Evolutionary conservation across 2,888 invertebrate genomes (phyloP), one percentile per base, ranked within the genome.

Genomic region (Protophormia terraenovae): DNA sequence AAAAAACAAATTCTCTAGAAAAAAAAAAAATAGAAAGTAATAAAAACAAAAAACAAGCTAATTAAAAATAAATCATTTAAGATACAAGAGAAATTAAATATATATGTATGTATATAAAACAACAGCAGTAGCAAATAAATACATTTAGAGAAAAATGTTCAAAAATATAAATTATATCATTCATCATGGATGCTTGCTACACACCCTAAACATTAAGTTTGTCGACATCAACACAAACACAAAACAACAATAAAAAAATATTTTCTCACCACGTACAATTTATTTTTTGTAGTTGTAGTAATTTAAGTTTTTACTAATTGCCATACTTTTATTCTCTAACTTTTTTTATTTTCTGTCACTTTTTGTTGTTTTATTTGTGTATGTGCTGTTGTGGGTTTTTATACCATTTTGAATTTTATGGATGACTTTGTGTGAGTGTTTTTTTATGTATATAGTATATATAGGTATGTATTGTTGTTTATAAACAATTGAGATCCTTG

Each of bases 311-410:
- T 69, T 69, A 71, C 82, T 82, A 82, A 82, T 78, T 83, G 78
- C 83, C 47, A 83, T 82, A 69, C 38, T 60, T 78, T 69, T 88
- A 87, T 89, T 89, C 87, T 88, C 86, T 88, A 87, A 88, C 86
- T 89, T 89, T 88, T 89, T 89, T 88, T 89, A 87, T 89, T 89
- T n/a, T 47, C 38, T 22, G 3, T 67, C 32, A 58, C 45, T 67
- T 35, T 81, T 72, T 2, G 12, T 53, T 71, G 29, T 32, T 41
- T 14, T 55, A 41, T 16, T 53, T 22, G 4, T 66, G 27, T 55
- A 62, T 69, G n/a, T 22, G 19, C 4, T 14, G 12, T 38, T 55
- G 27, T 55, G 5, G 35, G 6, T 41, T 45, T 19, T 47, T 16
- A 16, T n/a, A n/a, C n/a, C n/a, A n/a, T n/a, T n/a, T 3, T 38